Percentiles rank a stretch among this genome's conserved stretches.
phyloP scores from a whole-genome alignment of 2,113 vertebrate genomes.

The Python bivittatus region DNA sequence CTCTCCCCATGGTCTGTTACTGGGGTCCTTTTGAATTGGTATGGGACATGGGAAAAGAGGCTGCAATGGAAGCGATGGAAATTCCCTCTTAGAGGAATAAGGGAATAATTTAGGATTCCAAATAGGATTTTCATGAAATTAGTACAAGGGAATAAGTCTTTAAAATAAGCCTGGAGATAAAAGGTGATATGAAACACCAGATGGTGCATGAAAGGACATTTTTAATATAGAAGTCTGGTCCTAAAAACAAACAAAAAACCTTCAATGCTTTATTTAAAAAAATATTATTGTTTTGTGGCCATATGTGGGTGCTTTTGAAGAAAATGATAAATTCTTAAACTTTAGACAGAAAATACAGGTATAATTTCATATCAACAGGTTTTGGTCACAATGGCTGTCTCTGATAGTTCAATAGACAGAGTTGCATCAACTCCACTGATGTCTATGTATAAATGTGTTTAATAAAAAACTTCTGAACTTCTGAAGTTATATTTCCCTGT shows the following conservation, averaged over 20 bases:
- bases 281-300: not conserved
- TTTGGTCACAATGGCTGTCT: not conserved
- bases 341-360: not conserved
- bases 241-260: not conserved
- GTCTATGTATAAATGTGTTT: not conserved
- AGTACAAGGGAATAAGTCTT: not conserved
- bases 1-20: not conserved
- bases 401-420: not conserved
- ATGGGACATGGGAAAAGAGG: not conserved
- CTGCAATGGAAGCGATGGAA: not conserved
- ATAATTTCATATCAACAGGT: not conserved
- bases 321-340: not conserved
- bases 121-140: not conserved
- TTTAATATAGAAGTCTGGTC: not conserved
- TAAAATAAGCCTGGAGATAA: not conserved
- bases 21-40: not conserved
- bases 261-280: not conserved
- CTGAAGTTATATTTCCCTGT: not conserved
- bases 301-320: not conserved
- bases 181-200: conserved; percentile 11
- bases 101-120: not conserved
- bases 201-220: not conserved
- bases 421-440: not conserved
- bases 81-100: not conserved
- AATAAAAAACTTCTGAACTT: not conserved